A percentile compares a stretch with the other conserved stretches of the same genome.
These are phyloP conservation scores for Amblyornis subalaris DNA, from an alignment of 2,113 vertebrate genomes.

Conservation along the genomic window DNA sequence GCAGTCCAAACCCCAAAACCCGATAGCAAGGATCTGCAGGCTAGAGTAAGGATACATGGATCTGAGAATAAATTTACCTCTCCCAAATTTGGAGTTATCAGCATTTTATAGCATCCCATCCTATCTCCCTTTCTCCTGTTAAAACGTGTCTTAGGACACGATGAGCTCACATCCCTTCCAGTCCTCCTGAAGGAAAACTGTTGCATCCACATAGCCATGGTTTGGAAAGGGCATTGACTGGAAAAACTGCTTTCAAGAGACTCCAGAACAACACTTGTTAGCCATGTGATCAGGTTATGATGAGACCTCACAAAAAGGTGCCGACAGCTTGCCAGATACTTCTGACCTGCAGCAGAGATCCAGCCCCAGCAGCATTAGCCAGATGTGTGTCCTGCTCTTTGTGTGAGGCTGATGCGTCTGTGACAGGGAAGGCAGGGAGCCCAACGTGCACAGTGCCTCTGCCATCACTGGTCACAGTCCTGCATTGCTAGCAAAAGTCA, in stretches of 20 bases:
- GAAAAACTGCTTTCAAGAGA: background rate
- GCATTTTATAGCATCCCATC: background rate
- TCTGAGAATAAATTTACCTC: background rate
- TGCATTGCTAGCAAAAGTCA: background rate
- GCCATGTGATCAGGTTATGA: accelerated
- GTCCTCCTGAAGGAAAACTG: background rate
- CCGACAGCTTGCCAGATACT: background rate
- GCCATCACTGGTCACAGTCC: background rate
- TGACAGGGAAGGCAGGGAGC: background rate
- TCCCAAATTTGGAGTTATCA: background rate
- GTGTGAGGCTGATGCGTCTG: background rate
- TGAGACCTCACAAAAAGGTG: background rate
- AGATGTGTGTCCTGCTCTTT: background rate
- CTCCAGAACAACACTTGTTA: background rate
- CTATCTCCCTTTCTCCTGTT: background rate
- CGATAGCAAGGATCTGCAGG: accelerated
- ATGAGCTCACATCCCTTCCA: background rate
- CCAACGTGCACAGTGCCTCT: background rate
- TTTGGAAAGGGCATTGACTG: background rate
- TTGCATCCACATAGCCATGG: background rate
- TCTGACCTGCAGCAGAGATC: background rate
- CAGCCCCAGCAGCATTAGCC: background rate
- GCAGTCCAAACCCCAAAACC: background rate
- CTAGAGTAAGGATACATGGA: background rate
- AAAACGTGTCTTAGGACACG: background rate